phyloP scores from a whole-genome alignment of 2,888 invertebrate species.

The Seira sanloemensis region DNA sequence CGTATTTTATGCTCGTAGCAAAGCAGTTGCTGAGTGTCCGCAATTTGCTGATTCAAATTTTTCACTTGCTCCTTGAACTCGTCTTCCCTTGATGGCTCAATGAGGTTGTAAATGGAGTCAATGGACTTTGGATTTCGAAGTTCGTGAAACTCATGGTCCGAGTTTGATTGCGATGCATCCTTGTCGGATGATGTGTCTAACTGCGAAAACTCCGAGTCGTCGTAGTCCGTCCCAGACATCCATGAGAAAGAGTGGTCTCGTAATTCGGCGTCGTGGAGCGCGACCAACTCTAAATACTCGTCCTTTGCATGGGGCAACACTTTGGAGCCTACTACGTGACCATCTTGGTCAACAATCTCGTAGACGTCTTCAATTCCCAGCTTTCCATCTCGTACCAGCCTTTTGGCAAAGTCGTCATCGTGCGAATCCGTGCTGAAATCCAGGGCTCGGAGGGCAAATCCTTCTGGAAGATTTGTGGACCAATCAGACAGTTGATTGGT shows the following conservation, averaged over 20 bases:
- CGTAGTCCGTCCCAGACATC: not conserved
- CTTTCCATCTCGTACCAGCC: constrained; percentile 39
- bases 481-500: not conserved
- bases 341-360: constrained; percentile 42
- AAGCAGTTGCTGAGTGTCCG: constrained; percentile 31
- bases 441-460: constrained; percentile 27
- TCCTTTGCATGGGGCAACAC: constrained; percentile 41
- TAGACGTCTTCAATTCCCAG: constrained; percentile 44
- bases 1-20: constrained; percentile 46
- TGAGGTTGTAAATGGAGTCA: constrained; percentile 44
- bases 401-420: constrained; percentile 47
- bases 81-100: constrained; percentile 45
- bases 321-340: constrained; percentile 35
- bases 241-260: not conserved
- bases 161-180: not conserved
- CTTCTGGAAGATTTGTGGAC: constrained; percentile 34
- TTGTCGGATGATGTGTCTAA: not conserved
- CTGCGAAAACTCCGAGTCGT: not conserved
- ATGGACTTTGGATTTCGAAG: constrained; percentile 25
- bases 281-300: constrained; percentile 38
- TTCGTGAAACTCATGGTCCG: constrained; percentile 3
- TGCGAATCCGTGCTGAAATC: constrained; percentile 33
- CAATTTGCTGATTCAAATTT: constrained; percentile 38
- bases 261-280: not conserved
- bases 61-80: constrained; percentile 39